These are phyloP conservation scores for Drosophila sproati DNA, from an alignment of 1,140 invertebrate genomes.

Conservation along the genomic window DNA sequence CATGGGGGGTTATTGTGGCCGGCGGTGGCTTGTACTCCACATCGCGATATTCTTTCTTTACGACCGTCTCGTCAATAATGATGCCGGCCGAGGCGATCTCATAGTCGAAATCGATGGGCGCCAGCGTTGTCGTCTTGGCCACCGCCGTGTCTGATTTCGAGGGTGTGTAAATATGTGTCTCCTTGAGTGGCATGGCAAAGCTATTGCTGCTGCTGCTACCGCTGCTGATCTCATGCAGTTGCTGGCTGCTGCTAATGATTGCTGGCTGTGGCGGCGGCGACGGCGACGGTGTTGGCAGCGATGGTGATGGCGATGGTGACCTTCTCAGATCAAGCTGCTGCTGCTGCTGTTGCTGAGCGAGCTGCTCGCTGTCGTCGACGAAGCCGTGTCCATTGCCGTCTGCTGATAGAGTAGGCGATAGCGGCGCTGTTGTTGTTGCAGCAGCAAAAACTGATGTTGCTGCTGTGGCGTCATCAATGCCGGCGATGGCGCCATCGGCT, in stretches of 20 bases:
- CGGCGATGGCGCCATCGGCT: slow-evolving; percentile 4
- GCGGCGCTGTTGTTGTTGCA: slow-evolving; percentile 67
- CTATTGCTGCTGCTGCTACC: slow-evolving; percentile 42
- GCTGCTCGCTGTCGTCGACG: slow-evolving; percentile 64
- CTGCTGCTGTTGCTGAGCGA: slow-evolving; percentile 56
- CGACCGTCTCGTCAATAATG: slow-evolving; percentile 82
- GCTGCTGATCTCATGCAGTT: slow-evolving; percentile 43
- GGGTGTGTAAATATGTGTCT: slow-evolving; percentile 84
- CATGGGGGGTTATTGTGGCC: slow-evolving; percentile 17
- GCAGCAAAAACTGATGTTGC: slow-evolving; percentile 65
- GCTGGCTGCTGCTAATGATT: slow-evolving; percentile 16
- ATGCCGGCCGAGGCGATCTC: slow-evolving; percentile 82
- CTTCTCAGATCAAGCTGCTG: slow-evolving; percentile 69
- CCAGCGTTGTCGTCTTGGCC: slow-evolving; percentile 69
- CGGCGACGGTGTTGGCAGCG: slow-evolving; percentile 1
- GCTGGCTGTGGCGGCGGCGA: slow-evolving; percentile 10
- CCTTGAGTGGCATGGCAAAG: slow-evolving; percentile 76
- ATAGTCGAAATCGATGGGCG: slow-evolving; percentile 83
- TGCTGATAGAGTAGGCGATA: slow-evolving; percentile 77
- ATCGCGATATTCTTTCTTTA: slow-evolving; percentile 84
- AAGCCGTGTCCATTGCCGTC: slow-evolving; percentile 66
- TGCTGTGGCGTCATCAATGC: slow-evolving; percentile 65
- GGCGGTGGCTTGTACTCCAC: slow-evolving; percentile 81
- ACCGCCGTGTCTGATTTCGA: slow-evolving; percentile 73
- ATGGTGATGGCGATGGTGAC: slow-evolving; percentile 10